Conservation (phyloP, 2,888 invertebrate genomes). For the Nebria brevicollis region DNA sequence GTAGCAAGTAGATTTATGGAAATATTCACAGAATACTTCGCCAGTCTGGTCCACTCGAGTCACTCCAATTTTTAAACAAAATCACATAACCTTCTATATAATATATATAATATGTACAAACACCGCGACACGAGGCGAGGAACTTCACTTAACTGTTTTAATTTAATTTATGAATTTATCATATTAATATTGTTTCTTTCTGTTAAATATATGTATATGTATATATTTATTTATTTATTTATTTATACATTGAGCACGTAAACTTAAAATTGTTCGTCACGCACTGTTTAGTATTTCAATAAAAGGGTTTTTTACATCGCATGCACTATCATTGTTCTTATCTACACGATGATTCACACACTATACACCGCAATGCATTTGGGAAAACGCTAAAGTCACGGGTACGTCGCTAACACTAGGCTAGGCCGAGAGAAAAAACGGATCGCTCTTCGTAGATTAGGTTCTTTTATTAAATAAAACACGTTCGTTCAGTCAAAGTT, state of each 20-base stretch:
- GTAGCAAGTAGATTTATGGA: slow-evolving; percentile 23
- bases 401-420: neutral
- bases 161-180: slow-evolving; percentile 15
- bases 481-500: slow-evolving; percentile 15
- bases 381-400: neutral
- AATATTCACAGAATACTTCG: slow-evolving; percentile 41
- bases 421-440: slow-evolving; percentile 10
- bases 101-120: slow-evolving; percentile 41
- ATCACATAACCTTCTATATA: slow-evolving; percentile 43
- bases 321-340: neutral
- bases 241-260: slow-evolving; percentile 8
- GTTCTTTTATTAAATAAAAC: slow-evolving; percentile 1
- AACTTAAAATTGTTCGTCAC: slow-evolving; percentile 6
- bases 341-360: neutral
- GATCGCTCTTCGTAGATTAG: slow-evolving; percentile 7
- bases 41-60: slow-evolving; percentile 39
- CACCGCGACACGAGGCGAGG: slow-evolving; percentile 38
- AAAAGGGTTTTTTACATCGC: neutral
- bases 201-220: neutral
- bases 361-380: neutral
- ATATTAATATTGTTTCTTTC: neutral
- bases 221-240: too few relatives aligned
- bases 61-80: slow-evolving; percentile 38
- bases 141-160: slow-evolving; percentile 25
- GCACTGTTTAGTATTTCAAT: neutral